These are phyloP conservation scores for Pilophorus perplexus DNA, from an alignment of 2,888 invertebrate genomes.

Conservation along the genomic window DNA sequence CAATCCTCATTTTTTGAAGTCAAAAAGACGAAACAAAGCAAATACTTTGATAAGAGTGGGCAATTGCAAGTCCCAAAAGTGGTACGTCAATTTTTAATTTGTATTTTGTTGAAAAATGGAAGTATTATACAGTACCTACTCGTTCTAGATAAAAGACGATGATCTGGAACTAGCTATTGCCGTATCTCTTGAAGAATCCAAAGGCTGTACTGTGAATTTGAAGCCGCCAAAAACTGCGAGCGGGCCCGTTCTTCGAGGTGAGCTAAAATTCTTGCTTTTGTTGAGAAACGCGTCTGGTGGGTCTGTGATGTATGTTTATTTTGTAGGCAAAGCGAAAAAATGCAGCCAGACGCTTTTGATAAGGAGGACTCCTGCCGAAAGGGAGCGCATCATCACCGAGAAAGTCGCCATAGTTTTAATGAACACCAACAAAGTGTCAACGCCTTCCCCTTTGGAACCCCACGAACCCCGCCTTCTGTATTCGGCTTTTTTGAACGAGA, in stretches of 20 bases:
- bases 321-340: not conserved
- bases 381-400: slow-evolving; percentile 54
- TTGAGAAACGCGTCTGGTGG: too few relatives aligned
- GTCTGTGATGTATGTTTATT: too few relatives aligned
- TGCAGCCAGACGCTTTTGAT: slow-evolving; percentile 51
- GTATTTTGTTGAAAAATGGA: not conserved
- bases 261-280: too few relatives aligned
- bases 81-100: slow-evolving; percentile 4
- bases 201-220: not conserved
- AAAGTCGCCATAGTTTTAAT: slow-evolving; percentile 54
- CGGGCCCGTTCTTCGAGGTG: too few relatives aligned
- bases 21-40: not conserved
- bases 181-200: slow-evolving; percentile 15
- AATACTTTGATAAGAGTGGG: slow-evolving; percentile 16
- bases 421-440: slow-evolving; percentile 45
- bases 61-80: slow-evolving; percentile 21
- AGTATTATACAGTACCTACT: not conserved
- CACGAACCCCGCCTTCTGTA: not conserved
- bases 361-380: slow-evolving; percentile 52
- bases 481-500: slow-evolving; percentile 4
- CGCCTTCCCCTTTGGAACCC: not conserved
- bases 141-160: slow-evolving; percentile 23
- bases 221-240: slow-evolving; percentile 1
- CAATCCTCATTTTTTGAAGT: not conserved
- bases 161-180: slow-evolving; percentile 34